Percentiles rank a stretch among this genome's conserved stretches.
phyloP scores from a whole-genome alignment of 2,888 invertebrate species.

The Amaurobius ferox region DNA sequence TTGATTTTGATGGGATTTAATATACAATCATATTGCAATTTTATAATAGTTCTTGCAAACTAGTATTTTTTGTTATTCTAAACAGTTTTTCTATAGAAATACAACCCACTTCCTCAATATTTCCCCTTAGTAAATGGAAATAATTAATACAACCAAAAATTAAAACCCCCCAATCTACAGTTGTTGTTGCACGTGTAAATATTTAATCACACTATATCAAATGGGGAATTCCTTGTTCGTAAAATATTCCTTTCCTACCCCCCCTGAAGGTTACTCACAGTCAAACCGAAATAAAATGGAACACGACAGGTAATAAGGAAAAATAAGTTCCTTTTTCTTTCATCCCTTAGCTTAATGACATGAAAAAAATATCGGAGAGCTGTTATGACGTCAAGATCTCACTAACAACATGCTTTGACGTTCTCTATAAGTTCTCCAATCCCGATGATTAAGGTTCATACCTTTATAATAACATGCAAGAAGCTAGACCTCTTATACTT shows the following conservation, averaged over 20 bases:
- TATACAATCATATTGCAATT: too few relatives aligned
- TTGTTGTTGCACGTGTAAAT: too few relatives aligned
- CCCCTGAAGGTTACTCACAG: background rate
- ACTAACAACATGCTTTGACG: background rate
- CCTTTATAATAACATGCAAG: background rate
- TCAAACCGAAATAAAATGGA: background rate
- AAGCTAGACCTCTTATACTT: background rate
- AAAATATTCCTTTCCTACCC: background rate
- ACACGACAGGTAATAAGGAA: slow-evolving; percentile 15
- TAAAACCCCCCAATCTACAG: too few relatives aligned
- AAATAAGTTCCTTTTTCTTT: background rate
- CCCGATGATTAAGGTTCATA: background rate
- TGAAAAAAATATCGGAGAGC: background rate
- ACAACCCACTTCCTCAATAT: too few relatives aligned
- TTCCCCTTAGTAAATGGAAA: too few relatives aligned
- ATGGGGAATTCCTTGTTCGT: background rate
- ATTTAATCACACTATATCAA: background rate
- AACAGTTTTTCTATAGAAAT: too few relatives aligned
- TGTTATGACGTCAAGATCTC: background rate
- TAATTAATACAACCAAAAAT: too few relatives aligned
- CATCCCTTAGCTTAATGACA: background rate
- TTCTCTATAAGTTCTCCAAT: background rate
- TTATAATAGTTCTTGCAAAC: too few relatives aligned
- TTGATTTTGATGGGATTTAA: too few relatives aligned
- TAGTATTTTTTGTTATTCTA: too few relatives aligned